Percentiles rank a stretch among this genome's conserved stretches.
These are phyloP conservation scores for Eulemur mongoz DNA, from an alignment of 2,797 vertebrate species.

Conservation along the genomic window DNA sequence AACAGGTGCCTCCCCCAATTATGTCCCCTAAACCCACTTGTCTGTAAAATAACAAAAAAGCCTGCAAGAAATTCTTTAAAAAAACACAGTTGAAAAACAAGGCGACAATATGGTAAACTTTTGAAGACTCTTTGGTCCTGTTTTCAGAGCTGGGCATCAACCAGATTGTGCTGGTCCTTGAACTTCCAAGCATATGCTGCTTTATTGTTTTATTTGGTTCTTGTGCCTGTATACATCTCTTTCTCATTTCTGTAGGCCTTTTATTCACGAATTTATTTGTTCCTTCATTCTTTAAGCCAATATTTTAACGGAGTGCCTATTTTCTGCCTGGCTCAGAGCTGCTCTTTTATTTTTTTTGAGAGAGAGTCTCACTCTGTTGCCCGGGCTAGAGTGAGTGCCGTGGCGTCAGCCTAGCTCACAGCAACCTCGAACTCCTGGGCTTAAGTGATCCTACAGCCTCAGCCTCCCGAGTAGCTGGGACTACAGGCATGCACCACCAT, in stretches of 20 bases:
- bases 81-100: neutral
- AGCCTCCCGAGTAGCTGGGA: too few relatives aligned
- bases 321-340: neutral
- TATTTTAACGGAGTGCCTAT: neutral
- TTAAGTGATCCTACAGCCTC: too few relatives aligned
- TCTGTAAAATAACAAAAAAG: neutral
- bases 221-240: neutral
- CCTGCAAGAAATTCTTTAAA: neutral
- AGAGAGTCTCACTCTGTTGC: too few relatives aligned
- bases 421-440: too few relatives aligned
- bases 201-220: neutral
- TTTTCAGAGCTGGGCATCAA: neutral
- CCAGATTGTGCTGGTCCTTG: neutral
- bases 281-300: neutral
- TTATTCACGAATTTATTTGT: neutral
- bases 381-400: too few relatives aligned
- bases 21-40: neutral
- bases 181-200: too few relatives aligned
- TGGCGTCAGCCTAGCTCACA: too few relatives aligned
- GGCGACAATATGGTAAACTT: neutral
- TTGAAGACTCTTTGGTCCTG: neutral
- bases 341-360: too few relatives aligned
- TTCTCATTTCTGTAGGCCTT: neutral
- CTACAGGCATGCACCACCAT: too few relatives aligned
- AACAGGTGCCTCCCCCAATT: constrained; percentile 8